Base-by-base conservation (phyloP, 2,113 vertebrate species). In the Limanda limanda region DNA sequence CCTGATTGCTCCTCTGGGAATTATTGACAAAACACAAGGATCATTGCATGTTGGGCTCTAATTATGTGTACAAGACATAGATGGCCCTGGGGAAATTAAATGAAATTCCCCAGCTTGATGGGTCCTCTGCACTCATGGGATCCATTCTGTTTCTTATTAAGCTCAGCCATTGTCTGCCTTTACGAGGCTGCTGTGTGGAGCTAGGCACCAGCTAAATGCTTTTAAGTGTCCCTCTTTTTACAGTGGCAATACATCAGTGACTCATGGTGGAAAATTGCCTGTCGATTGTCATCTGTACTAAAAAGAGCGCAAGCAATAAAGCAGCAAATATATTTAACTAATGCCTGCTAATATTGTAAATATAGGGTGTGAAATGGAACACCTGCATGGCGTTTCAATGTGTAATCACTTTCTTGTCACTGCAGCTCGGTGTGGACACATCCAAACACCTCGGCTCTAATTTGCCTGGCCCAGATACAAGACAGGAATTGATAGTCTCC, bases 51-150 rank as follows among this genome's bases (percentile, higher is more conserved):
- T 95, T 95, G 94, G 95, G 93, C 95, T 96, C 96, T 97, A 97
- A 98, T 98, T 98, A 98, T 97, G 96, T 97, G 95, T 98, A 98
- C 95, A 96, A 97, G 96, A 95, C 96, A 95, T 94, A 93, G 93
- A 93, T 91, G 94, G 95, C 97, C 96, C 95, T 79, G 93, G 97
- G 97, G 96, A 98, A 98, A 98, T 98, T 97, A 97, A 97, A 96
- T 96, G 95, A 96, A 97, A 97, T 98, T 96, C 97, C 97, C 96
- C 92, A 96, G 95, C 95, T 96, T 96, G 96, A 97, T 96, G 94
- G 95, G 95, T 95, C 96, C 96, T 88, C 86, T 61, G 90, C 94
- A 92, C 97, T 96, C 96, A 92, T 94, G 96, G 97, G 97, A 97
- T 95, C 95, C 95, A 95, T 97, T 96, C 88, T 94, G 93, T 95